phyloP scores from a whole-genome alignment of 1,140 invertebrate genomes.

The Saccostrea echinata region DNA sequence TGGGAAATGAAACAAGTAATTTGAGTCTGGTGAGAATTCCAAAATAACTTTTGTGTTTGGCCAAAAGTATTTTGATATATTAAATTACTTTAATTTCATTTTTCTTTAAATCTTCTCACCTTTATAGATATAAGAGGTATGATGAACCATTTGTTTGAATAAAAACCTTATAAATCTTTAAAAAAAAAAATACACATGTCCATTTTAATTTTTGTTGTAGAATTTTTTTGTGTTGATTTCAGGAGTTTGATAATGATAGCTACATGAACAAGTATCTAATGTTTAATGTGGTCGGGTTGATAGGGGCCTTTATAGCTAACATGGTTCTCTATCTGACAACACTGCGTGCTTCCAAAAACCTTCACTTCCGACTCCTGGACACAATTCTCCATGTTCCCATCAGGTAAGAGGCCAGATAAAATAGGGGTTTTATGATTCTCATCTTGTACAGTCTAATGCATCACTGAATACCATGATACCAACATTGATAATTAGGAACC shows the following conservation, averaged over 20 bases:
- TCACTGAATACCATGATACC: too few relatives aligned
- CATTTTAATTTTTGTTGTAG: not conserved
- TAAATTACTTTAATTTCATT: too few relatives aligned
- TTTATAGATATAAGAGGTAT: too few relatives aligned
- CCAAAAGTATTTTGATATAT: too few relatives aligned
- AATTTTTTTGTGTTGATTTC: constrained; percentile 41
- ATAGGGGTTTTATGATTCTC: too few relatives aligned
- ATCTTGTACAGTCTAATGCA: too few relatives aligned
- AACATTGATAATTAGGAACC: too few relatives aligned
- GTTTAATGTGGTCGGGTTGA: constrained; percentile 71
- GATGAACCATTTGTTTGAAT: too few relatives aligned
- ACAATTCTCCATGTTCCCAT: constrained; percentile 76
- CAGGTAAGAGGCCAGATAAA: constrained; percentile 64
- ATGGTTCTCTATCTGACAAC: constrained; percentile 75
- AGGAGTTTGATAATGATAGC: constrained; percentile 72
- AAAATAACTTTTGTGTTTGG: too few relatives aligned
- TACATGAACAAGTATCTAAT: constrained; percentile 76
- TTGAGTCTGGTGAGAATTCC: not conserved
- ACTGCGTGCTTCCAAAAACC: constrained; percentile 72
- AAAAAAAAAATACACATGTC: too few relatives aligned
- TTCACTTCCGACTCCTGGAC: constrained; percentile 75
- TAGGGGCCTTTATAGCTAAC: constrained; percentile 74
- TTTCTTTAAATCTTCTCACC: too few relatives aligned
- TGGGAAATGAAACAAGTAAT: not conserved
- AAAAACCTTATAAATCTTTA: too few relatives aligned